phyloP scores from a whole-genome alignment of 2,888 invertebrate species.

The Cataglyphis altisquamis region DNA sequence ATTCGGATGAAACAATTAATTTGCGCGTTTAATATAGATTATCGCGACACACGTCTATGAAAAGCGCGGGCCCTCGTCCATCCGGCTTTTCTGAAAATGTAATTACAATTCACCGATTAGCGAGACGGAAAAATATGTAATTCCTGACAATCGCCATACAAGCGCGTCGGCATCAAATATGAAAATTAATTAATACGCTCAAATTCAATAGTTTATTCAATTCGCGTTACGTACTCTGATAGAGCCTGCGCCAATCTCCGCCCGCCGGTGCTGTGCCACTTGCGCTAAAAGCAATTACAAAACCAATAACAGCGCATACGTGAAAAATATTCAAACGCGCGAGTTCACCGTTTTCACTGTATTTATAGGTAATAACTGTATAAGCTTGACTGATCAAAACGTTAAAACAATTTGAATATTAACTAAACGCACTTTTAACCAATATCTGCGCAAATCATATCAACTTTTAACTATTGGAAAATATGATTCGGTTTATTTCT shows the following conservation, averaged over 20 bases:
- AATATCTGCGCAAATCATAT: background rate
- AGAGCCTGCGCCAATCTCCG: constrained; percentile 38
- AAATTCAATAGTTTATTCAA: constrained; percentile 54
- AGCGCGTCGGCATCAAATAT: constrained; percentile 41
- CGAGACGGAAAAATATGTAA: constrained; percentile 53
- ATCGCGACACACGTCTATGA: constrained; percentile 53
- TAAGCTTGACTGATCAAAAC: constrained; percentile 32
- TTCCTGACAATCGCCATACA: constrained; percentile 53
- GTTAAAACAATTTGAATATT: constrained; percentile 30
- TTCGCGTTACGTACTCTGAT: constrained; percentile 44
- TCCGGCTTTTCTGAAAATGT: constrained; percentile 49
- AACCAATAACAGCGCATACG: constrained; percentile 44
- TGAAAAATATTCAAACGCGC: constrained; percentile 37
- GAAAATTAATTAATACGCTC: constrained; percentile 55
- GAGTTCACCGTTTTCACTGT: background rate
- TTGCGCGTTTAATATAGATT: constrained; percentile 56
- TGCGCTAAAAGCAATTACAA: constrained; percentile 46
- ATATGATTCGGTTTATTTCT: background rate
- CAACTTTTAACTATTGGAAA: constrained; percentile 18
- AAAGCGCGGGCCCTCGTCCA: constrained; percentile 38
- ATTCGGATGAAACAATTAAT: constrained; percentile 57
- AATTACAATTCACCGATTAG: constrained; percentile 56
- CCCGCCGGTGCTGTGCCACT: constrained; percentile 18
- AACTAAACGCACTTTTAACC: background rate
- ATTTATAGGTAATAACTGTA: constrained; percentile 29